These are phyloP conservation scores for Diorhabda elongata DNA, from an alignment of 1,140 invertebrate genomes.

Conservation along the genomic window DNA sequence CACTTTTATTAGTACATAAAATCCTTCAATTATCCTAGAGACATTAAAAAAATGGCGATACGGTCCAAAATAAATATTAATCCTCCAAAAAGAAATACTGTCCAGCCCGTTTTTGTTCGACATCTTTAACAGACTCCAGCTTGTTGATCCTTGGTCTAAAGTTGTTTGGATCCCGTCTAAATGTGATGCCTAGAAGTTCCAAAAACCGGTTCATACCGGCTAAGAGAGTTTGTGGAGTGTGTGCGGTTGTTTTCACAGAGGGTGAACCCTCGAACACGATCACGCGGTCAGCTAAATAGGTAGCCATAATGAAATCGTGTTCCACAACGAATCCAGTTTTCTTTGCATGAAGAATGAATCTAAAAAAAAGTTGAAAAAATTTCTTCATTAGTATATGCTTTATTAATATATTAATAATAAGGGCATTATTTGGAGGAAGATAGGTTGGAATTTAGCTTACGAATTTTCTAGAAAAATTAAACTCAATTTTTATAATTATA, in stretches of 20 bases:
- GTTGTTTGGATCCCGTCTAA: slow-evolving; percentile 97
- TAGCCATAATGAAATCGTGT: slow-evolving; percentile 99
- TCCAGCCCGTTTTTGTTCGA: slow-evolving; percentile 93
- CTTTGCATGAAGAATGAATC: slow-evolving; percentile 98
- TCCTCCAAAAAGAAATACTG: slow-evolving; percentile 99
- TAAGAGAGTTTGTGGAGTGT: slow-evolving; percentile 88
- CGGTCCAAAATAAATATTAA: slow-evolving; percentile 48
- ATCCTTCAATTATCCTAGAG: too few species aligned
- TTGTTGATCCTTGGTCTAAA: slow-evolving; percentile 99
- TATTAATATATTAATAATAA: too few species aligned
- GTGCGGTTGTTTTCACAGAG: slow-evolving; percentile 82
- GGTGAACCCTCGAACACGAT: slow-evolving; percentile 97
- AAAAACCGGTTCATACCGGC: slow-evolving; percentile 99
- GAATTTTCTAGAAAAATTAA: too few species aligned
- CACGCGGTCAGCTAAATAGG: slow-evolving; percentile 96
- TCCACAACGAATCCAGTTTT: slow-evolving; percentile 99
- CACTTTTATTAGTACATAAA: too few species aligned
- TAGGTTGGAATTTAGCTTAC: too few species aligned
- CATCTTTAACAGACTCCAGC: slow-evolving; percentile 93
- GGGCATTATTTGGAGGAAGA: too few species aligned
- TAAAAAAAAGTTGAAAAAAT: slow-evolving; percentile 47
- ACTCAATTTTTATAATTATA: too few species aligned
- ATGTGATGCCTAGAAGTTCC: slow-evolving; percentile 95
- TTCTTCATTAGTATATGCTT: too few species aligned
- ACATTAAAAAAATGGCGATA: too few species aligned